Percentiles rank a stretch among this genome's conserved stretches.
phyloP scores from a whole-genome alignment of 2,797 vertebrate species.

The Sebastes minor region DNA sequence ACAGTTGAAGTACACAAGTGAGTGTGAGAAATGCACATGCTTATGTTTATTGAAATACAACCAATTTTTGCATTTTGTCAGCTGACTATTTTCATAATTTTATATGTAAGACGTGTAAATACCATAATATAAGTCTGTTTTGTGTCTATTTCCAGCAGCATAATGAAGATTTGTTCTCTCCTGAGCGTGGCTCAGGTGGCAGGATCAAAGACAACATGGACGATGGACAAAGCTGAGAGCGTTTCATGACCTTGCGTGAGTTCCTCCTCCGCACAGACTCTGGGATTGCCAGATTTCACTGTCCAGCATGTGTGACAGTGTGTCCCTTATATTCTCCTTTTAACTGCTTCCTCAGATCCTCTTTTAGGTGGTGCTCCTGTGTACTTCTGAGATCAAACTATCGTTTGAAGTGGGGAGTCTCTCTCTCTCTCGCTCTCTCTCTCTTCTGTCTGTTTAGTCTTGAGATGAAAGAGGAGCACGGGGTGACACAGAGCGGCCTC shows the following conservation, averaged over 20 bases:
- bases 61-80: background rate
- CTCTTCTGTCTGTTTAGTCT: conserved; percentile 70
- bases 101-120: background rate
- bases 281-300: conserved; percentile 31
- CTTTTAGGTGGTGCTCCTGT: conserved; percentile 65
- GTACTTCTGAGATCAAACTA: conserved; percentile 80
- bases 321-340: conserved; percentile 65
- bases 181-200: conserved; percentile 6
- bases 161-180: conserved; percentile 16
- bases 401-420: conserved; percentile 77
- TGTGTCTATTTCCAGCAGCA: conserved; percentile 6
- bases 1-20: background rate
- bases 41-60: background rate
- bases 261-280: conserved; percentile 27
- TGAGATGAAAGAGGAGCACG: conserved; percentile 78
- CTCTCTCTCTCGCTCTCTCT: conserved; percentile 31
- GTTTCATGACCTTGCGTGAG: conserved; percentile 39
- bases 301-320: conserved; percentile 62
- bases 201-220: conserved; percentile 45
- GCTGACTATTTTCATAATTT: background rate
- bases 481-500: conserved; percentile 67
- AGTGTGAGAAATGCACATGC: background rate
- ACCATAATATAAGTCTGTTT: background rate
- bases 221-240: conserved; percentile 19
- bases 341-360: conserved; percentile 69